Conservation (phyloP, 2,113 vertebrate species). For the Progne subis region DNA sequence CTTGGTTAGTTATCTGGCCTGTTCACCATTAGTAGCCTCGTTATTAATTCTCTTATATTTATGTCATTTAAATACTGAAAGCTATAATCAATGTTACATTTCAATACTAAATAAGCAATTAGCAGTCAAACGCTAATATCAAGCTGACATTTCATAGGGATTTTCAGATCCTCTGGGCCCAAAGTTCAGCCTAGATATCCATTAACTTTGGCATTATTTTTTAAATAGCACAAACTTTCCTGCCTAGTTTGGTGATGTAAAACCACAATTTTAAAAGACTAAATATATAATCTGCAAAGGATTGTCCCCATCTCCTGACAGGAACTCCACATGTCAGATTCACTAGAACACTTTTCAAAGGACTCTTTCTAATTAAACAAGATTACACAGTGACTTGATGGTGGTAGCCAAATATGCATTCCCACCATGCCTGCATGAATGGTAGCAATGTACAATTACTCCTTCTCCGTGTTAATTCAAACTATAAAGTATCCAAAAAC, state of each 20-base stretch:
- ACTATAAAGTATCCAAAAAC: background rate
- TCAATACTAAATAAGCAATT: conserved; percentile 37
- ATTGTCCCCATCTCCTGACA: background rate
- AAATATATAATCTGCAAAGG: background rate
- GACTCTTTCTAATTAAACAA: background rate
- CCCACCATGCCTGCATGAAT: rapidly evolving
- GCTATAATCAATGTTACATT: background rate
- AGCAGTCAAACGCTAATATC: conserved; percentile 1
- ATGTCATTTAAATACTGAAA: conserved; percentile 7
- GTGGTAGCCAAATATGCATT: background rate
- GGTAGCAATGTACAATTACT: background rate
- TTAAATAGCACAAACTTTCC: background rate
- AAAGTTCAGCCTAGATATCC: conserved; percentile 12
- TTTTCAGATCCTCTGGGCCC: background rate
- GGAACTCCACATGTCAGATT: background rate
- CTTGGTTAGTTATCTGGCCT: background rate
- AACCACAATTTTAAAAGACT: background rate
- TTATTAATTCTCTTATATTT: background rate
- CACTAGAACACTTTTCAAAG: background rate
- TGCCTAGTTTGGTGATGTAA: background rate
- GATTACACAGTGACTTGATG: background rate
- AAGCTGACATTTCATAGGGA: conserved; percentile 13
- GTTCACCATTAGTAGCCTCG: background rate
- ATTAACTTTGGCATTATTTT: background rate
- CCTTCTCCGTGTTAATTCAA: background rate